phyloP scores from a whole-genome alignment of 2,113 vertebrate species.

The zebrafish (Danio rerio) region DNA sequence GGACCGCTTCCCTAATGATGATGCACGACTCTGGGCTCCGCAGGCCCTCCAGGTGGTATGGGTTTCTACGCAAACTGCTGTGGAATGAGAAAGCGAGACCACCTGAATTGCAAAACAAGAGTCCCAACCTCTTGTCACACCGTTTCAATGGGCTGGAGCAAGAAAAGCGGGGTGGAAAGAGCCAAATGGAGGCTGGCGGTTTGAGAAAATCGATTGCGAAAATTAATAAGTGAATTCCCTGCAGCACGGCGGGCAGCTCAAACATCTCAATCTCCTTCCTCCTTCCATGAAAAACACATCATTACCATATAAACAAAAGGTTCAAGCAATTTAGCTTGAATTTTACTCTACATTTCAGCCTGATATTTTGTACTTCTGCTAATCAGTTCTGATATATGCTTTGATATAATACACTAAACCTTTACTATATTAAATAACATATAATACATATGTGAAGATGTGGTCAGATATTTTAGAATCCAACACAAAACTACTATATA shows the following conservation, averaged over 20 bases:
- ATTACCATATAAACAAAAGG: too few relatives aligned
- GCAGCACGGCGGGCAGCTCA: slow-evolving; percentile 18
- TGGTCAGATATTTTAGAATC: too few relatives aligned
- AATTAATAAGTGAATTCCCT: slow-evolving; percentile 61
- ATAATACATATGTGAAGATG: too few relatives aligned
- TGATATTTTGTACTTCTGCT: too few relatives aligned
- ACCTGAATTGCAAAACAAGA: slow-evolving; percentile 30
- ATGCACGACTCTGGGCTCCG: slow-evolving; percentile 55
- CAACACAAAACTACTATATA: too few relatives aligned
- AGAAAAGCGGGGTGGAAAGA: slow-evolving; percentile 33
- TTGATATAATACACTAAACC: too few relatives aligned
- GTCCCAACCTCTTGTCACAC: slow-evolving; percentile 23
- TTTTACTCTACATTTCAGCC: too few relatives aligned
- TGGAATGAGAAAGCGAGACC: slow-evolving; percentile 19
- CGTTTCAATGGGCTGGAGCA: background rate
- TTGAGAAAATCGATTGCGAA: slow-evolving; percentile 58
- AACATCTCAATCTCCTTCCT: slow-evolving; percentile 54
- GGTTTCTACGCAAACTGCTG: slow-evolving; percentile 6
- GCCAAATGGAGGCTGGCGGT: slow-evolving; percentile 52
- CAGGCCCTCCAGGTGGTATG: background rate
- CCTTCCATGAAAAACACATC: too few relatives aligned
- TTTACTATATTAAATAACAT: too few relatives aligned
- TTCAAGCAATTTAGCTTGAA: too few relatives aligned
- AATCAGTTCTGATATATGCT: too few relatives aligned
- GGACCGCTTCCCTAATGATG: slow-evolving; percentile 62